Evolutionary conservation across 2,888 invertebrate species (phyloP), one percentile per base, ranked within the genome.

Genomic region (Timema cristinae): DNA sequence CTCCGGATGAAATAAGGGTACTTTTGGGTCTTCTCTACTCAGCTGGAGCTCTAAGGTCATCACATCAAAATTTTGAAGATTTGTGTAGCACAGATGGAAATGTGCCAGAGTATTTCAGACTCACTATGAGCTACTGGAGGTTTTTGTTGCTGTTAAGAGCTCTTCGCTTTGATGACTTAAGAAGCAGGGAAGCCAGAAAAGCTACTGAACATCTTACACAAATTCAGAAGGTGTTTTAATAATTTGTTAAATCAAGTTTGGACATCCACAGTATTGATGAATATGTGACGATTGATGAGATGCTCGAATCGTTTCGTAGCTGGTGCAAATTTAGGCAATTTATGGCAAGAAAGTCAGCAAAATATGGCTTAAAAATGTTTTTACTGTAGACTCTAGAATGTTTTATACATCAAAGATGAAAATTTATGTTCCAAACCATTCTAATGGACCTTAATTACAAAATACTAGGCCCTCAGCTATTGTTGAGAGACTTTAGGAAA

Each of bases 231-330:
- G 9, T 69, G 8, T 72, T 69, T 72, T 32, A 50, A 48, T n/a
- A 52, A 8, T 66, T 69, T 32, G 56, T 61, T 47, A 48, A 32
- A 16, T 61, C 50, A 11, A 70, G 66, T 61, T 16, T 54, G 8
- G 32, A 67, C 32, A 15, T 32, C 50, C 50, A n/a, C 32, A 49
- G 13, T 9, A 50, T 72, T 11, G 7, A 50, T 10, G 61, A 70
- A 51, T 67, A 70, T 50, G 54, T 48, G 7, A 72, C 70, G 0
- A 67, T 72, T 11, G 67, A 72, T 67, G 70, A 72, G 59, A 70
- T 56, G 59, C 16, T 70, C 11, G 70, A 59, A 66, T 16, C 47
- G 32, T 68, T 72, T n/a, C 13, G 63, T 15, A 52, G 71, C 47
- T n/a, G 50, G 47, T 70, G 66, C 49, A 50, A 47, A 9, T 73